Evolutionary conservation across 2,888 invertebrate genomes (phyloP).

Genomic region (Lampropteryx suffumata): DNA sequence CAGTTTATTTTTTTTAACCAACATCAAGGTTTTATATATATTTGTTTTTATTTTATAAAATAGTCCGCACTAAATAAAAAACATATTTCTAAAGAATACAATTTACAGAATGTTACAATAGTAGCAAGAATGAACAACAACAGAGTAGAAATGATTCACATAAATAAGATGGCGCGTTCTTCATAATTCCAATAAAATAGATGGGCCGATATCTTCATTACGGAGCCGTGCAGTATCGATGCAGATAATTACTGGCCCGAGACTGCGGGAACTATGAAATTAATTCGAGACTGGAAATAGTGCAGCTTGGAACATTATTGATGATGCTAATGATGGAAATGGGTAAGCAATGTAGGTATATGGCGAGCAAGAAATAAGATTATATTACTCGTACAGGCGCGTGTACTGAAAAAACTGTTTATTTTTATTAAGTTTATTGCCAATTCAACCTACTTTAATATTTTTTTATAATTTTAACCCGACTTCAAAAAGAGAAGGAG

Average conservation of each 20-base stretch:
- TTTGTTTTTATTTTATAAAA: too few relatives aligned
- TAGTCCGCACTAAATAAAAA: too few relatives aligned
- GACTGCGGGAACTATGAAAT: constrained; percentile 53
- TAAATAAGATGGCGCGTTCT: constrained; percentile 26
- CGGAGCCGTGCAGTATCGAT: constrained; percentile 57
- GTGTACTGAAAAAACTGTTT: too few relatives aligned
- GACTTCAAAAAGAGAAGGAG: too few relatives aligned
- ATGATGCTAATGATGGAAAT: constrained; percentile 46
- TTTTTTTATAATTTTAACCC: too few relatives aligned
- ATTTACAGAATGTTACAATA: too few relatives aligned
- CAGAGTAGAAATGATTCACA: constrained; percentile 23
- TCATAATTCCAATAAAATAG: constrained; percentile 61
- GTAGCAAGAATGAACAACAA: constrained; percentile 5
- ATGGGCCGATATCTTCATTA: constrained; percentile 71
- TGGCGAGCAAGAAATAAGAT: not conserved
- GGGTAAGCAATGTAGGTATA: constrained; percentile 31
- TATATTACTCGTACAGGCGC: not conserved
- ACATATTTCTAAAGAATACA: too few relatives aligned
- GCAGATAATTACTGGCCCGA: constrained; percentile 65
- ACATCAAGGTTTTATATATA: too few relatives aligned
- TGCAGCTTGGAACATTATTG: constrained; percentile 52
- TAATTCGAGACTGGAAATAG: constrained; percentile 60
- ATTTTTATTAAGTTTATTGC: too few relatives aligned
- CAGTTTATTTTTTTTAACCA: too few relatives aligned
- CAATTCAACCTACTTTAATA: too few relatives aligned